Evolutionary conservation across 2,797 vertebrate species (phyloP).

Genomic region (Crocidura indochinensis): DNA sequence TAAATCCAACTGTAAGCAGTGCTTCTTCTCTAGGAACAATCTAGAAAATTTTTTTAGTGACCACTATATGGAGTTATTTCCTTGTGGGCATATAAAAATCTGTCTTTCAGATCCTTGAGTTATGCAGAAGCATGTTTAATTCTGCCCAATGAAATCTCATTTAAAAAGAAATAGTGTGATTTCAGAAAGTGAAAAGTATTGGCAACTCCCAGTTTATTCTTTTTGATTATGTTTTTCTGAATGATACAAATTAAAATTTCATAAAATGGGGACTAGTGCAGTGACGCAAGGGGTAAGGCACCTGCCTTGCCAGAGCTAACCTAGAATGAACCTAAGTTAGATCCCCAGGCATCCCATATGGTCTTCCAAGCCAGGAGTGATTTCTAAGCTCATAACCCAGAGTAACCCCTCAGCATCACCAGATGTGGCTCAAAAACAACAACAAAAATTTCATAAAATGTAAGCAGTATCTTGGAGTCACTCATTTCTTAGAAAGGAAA

Average conservation of each 20-base stretch:
- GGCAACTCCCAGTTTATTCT: background rate
- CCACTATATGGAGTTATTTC: background rate
- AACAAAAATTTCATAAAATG: no score
- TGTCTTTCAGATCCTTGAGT: background rate
- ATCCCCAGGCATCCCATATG: no score
- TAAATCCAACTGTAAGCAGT: slow-evolving; percentile 35
- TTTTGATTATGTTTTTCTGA: background rate
- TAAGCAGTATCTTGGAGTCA: slow-evolving; percentile 34
- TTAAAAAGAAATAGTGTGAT: background rate
- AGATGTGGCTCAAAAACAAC: no score
- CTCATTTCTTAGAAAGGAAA: slow-evolving; percentile 32
- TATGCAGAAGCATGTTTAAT: background rate
- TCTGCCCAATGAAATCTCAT: background rate
- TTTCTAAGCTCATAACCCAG: no score
- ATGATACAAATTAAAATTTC: slow-evolving; percentile 35
- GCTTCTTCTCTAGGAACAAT: no score
- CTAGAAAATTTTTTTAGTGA: no score
- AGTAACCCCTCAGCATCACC: no score
- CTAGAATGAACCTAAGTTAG: no score
- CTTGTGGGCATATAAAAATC: background rate
- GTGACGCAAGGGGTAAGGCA: no score
- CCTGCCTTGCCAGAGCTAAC: no score
- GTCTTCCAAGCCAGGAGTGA: no score
- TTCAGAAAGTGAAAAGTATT: slow-evolving; percentile 64
- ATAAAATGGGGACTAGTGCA: no score